Conservation (phyloP, 1,140 invertebrate genomes). For the Drosophila oshimai region DNA sequence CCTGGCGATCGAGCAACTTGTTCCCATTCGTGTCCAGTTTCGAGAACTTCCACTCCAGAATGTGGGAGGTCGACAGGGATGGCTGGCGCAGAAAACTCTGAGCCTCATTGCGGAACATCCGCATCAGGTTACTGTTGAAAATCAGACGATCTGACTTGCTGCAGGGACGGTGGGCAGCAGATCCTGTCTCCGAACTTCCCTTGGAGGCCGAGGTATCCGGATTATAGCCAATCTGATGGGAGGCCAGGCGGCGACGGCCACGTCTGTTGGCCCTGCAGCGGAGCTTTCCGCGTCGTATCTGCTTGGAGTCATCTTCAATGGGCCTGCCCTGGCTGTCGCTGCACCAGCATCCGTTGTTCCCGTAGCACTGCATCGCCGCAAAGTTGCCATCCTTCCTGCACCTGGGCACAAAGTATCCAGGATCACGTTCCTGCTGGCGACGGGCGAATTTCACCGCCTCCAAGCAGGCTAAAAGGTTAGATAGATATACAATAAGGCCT, state of each 20-base stretch:
- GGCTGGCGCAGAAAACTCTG: conserved; percentile 76
- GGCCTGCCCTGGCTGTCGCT: conserved; percentile 91
- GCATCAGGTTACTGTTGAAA: conserved; percentile 92
- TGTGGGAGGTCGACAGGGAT: conserved; percentile 76
- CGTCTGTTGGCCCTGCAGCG: conserved; percentile 84
- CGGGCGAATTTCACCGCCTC: conserved; percentile 71
- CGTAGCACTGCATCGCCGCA: conserved; percentile 92
- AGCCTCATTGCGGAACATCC: conserved; percentile 92
- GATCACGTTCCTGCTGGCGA: conserved; percentile 70
- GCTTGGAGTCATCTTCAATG: conserved; percentile 88
- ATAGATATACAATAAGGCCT: neutral
- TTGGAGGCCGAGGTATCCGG: conserved; percentile 25
- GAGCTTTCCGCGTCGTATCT: conserved; percentile 86
- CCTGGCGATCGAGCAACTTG: conserved; percentile 88
- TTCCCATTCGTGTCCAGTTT: conserved; percentile 91
- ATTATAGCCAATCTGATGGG: conserved; percentile 40
- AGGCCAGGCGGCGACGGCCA: conserved; percentile 81
- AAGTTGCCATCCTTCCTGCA: conserved; percentile 93
- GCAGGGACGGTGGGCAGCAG: conserved; percentile 84
- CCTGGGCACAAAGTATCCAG: conserved; percentile 85
- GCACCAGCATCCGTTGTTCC: conserved; percentile 89
- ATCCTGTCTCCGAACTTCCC: conserved; percentile 35
- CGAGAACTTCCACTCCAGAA: conserved; percentile 94
- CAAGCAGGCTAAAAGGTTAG: conserved; percentile 57
- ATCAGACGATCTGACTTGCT: conserved; percentile 88